Base-by-base conservation (phyloP, 2,113 vertebrate species). In the Bombycilla garrulus region DNA sequence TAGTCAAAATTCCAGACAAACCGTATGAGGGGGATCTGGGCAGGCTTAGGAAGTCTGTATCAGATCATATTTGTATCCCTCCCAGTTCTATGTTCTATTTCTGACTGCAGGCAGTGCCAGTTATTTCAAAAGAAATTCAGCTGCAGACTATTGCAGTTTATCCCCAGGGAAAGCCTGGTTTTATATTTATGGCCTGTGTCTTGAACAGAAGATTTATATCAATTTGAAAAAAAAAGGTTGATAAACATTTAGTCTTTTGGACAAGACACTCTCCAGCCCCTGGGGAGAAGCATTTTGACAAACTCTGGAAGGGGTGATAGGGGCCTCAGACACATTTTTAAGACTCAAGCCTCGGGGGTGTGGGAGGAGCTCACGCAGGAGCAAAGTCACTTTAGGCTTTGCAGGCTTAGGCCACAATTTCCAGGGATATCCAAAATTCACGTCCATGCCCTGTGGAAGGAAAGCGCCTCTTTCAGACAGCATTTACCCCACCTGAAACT, bases 161-260 rank as follows among this genome's bases (percentile, higher is more conserved):
- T 94, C 90, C 95, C 82, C 25, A 69, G 85, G 79, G 90, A 80
- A 93, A 90, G 50, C 14, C 74, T 77, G 24, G 45, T 20, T 92
- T 92, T 85, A 54, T 94, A 94, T 96, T 96, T 95, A 94, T 61
- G 45, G 58, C 23, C 60, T 66, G 54, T 70, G 71, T 93, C 88
- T 80, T 62, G 29, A 83, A 48, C 33, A 50, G 48, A 80, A 94
- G 88, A 95, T 95, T 94, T 90, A 94, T 92, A 92, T 93, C 48
- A 82, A 31, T 94, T 82, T 72, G 35, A 64, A 31, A 71, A 53
- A 40, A 76, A 81, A 77, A 31, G 1, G 26, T 84, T 91, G 66
- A 93, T 95, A 96, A 95, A 94, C 62, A 82, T 88, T 88, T 79
- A 51, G 51, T 31, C 16, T 88, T 93, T 93, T 85, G 85, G 79